These are phyloP conservation scores for Sialia sialis DNA, from an alignment of 2,113 vertebrate genomes.

Conservation along the genomic window DNA sequence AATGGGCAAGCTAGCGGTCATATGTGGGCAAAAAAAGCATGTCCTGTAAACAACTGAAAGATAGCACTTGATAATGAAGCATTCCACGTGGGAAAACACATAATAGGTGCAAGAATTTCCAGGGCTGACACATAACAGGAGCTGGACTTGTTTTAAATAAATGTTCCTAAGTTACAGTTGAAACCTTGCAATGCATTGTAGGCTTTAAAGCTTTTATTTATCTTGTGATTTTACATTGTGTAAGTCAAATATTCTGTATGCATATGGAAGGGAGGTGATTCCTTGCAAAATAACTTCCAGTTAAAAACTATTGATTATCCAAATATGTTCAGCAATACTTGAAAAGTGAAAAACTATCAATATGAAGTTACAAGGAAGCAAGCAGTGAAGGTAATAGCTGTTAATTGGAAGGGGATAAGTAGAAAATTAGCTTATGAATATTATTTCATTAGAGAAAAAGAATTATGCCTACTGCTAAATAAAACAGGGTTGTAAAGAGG, in stretches of 20 bases:
- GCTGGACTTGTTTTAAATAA: neutral
- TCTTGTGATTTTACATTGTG: neutral
- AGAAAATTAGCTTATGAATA: neutral
- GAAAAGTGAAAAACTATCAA: neutral
- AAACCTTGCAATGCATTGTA: neutral
- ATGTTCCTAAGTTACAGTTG: neutral
- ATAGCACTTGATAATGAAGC: neutral
- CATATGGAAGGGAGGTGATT: neutral
- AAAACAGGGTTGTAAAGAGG: neutral
- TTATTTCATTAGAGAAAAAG: neutral
- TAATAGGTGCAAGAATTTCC: neutral
- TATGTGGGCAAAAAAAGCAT: neutral
- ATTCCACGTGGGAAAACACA: neutral
- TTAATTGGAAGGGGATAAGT: neutral
- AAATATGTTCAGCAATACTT: neutral
- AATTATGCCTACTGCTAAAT: neutral
- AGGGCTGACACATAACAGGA: neutral
- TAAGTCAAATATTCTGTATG: neutral
- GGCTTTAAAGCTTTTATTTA: neutral
- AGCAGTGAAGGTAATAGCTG: neutral
- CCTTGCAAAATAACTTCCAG: neutral
- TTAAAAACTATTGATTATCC: neutral
- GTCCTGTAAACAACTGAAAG: neutral
- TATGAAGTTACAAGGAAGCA: neutral
- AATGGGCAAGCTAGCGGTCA: neutral